phyloP scores from a whole-genome alignment of 2,113 vertebrate species.

The Perca fluviatilis region DNA sequence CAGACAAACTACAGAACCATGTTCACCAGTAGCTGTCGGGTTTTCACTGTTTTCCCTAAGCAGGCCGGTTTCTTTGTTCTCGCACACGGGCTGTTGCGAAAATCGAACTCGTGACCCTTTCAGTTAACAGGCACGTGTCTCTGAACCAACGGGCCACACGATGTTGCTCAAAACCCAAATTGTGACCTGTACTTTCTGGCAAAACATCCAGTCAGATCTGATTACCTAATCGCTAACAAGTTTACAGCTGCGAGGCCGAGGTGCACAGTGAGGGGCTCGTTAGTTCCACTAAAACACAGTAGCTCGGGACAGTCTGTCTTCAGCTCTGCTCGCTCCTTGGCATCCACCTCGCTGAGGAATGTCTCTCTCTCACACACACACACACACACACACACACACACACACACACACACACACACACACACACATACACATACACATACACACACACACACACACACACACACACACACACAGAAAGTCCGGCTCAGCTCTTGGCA shows the following conservation, averaged over 20 bases:
- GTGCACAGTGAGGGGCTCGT: constrained; percentile 56
- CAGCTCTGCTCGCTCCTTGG: constrained; percentile 66
- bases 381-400: constrained; percentile 28
- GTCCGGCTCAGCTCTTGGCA: constrained; percentile 76
- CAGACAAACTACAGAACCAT: not conserved
- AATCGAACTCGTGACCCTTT: constrained; percentile 47
- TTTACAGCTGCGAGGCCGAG: constrained; percentile 61
- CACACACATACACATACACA: constrained; percentile 28
- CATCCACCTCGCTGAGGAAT: constrained; percentile 76
- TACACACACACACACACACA: constrained; percentile 26
- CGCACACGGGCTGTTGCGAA: not conserved
- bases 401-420: constrained; percentile 38
- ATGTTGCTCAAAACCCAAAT: constrained; percentile 32
- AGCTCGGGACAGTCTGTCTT: constrained; percentile 75
- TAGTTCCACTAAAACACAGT: constrained; percentile 68
- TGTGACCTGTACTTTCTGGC: constrained; percentile 20
- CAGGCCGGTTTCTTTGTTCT: not conserved
- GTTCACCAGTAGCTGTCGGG: not conserved
- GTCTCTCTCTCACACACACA: constrained; percentile 48
- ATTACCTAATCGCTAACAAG: constrained; percentile 59
- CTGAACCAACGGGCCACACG: not conserved
- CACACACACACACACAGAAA: constrained; percentile 46
- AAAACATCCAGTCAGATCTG: constrained; percentile 63
- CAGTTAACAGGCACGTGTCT: constrained; percentile 41
- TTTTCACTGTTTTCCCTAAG: constrained; percentile 21